Conservation (phyloP, 2,797 vertebrate species). For the Triplophysa yarkandensis region DNA sequence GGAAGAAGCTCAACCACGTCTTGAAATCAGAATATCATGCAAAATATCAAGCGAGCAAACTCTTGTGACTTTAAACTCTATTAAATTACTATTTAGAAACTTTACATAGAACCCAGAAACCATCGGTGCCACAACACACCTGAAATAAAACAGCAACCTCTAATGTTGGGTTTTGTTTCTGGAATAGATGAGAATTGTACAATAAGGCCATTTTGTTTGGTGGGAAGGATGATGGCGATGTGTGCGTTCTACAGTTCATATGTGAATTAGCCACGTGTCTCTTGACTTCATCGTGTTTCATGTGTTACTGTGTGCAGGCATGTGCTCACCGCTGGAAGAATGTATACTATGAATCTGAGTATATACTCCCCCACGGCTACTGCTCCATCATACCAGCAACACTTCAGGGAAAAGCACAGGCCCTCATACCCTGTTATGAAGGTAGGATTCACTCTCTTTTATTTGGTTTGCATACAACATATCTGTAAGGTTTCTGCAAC, state of each 20-base stretch:
- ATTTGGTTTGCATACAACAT: background rate
- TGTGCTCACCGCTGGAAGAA: conserved; percentile 99
- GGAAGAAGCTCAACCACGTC: too few relatives aligned
- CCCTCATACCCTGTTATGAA: conserved; percentile 95
- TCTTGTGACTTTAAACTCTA: background rate
- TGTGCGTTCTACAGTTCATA: background rate
- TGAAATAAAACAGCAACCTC: too few relatives aligned
- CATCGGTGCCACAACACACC: too few relatives aligned
- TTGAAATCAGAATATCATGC: too few relatives aligned
- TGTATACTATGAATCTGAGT: conserved; percentile 89
- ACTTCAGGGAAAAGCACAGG: conserved; percentile 82
- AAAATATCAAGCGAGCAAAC: background rate
- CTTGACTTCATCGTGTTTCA: background rate
- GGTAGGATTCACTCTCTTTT: conserved; percentile 72
- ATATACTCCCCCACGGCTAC: conserved; percentile 94
- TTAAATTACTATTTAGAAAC: background rate
- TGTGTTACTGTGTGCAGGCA: conserved; percentile 74
- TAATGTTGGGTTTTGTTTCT: too few relatives aligned
- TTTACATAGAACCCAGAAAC: too few relatives aligned
- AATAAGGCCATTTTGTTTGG: background rate
- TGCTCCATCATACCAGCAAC: conserved; percentile 90
- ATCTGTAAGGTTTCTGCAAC: background rate
- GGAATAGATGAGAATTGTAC: too few relatives aligned
- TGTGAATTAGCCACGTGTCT: background rate
- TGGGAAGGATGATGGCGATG: background rate